These are phyloP conservation scores for Xiphydria camelus DNA, from an alignment of 2,888 invertebrate genomes.

Conservation along the genomic window DNA sequence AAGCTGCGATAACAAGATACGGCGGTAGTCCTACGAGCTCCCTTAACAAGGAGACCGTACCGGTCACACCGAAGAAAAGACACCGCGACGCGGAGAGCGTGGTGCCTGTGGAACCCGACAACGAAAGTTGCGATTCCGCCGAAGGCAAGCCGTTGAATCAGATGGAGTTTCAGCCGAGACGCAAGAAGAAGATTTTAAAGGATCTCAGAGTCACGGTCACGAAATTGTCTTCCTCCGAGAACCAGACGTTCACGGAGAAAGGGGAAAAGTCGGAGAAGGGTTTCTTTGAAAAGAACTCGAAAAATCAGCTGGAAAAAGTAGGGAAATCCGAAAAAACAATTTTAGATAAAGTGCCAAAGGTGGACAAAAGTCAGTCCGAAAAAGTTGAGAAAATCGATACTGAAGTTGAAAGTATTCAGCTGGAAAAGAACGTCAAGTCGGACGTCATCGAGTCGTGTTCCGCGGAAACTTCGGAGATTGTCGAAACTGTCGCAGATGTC, in stretches of 20 bases:
- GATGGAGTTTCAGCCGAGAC: slow-evolving; percentile 43
- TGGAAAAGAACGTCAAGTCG: slow-evolving; percentile 27
- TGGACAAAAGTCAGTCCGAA: slow-evolving; percentile 42
- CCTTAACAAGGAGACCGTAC: slow-evolving; percentile 37
- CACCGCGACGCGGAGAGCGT: slow-evolving; percentile 68
- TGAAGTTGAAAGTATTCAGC: slow-evolving; percentile 28
- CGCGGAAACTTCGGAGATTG: slow-evolving; percentile 1
- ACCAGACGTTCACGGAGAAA: slow-evolving; percentile 29
- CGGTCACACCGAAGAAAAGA: slow-evolving; percentile 74
- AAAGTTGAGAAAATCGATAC: slow-evolving; percentile 48
- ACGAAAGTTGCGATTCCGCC: slow-evolving; percentile 22
- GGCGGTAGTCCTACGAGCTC: slow-evolving; percentile 39
- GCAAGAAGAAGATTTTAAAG: slow-evolving; percentile 53
- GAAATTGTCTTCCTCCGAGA: slow-evolving; percentile 41
- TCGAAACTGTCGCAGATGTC: slow-evolving; percentile 12
- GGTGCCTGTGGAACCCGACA: slow-evolving; percentile 26
- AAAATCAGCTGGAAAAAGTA: slow-evolving; percentile 42
- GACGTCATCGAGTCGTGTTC: slow-evolving; percentile 10
- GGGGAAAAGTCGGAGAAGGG: slow-evolving; percentile 33
- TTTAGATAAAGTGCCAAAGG: slow-evolving; percentile 53
- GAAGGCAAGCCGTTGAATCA: slow-evolving; percentile 41
- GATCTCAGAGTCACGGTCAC: slow-evolving; percentile 54
- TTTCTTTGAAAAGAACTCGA: slow-evolving; percentile 29
- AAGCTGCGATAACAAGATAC: slow-evolving; percentile 61
- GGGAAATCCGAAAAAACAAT: slow-evolving; percentile 45